Conservation (phyloP, 92 coral and sea anemone species). For the Metridium senile region DNA sequence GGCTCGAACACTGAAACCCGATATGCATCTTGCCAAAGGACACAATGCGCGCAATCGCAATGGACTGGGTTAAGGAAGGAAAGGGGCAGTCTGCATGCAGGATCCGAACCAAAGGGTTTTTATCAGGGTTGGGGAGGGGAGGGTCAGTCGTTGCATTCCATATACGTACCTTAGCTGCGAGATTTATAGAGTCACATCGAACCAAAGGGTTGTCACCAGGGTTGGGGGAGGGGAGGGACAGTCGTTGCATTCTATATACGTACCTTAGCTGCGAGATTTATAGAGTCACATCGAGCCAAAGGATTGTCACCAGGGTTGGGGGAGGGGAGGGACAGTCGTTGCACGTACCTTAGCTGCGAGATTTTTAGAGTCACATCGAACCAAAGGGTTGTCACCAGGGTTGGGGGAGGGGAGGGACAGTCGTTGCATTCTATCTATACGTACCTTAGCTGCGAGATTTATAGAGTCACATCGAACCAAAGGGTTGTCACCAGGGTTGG, state of each 20-base stretch:
- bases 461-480: constrained; percentile 84
- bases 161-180: constrained; percentile 81
- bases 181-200: constrained; percentile 70
- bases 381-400: constrained; percentile 87
- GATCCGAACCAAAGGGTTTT: constrained; percentile 91
- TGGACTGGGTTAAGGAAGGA: constrained; percentile 93
- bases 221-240: constrained; percentile 90
- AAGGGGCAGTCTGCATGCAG: too few species aligned
- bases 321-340: constrained; percentile 88
- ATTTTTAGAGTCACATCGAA: constrained; percentile 73
- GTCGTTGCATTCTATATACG: constrained; percentile 44
- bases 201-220: constrained; percentile 89
- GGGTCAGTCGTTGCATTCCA: constrained; percentile 35
- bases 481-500: constrained; percentile 88
- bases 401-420: constrained; percentile 90
- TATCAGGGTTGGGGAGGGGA: constrained; percentile 89
- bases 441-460: constrained; percentile 70
- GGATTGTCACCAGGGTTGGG: constrained; percentile 90
- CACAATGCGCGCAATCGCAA: too few species aligned
- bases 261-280: constrained; percentile 73
- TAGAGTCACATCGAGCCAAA: too few species aligned
- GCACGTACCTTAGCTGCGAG: constrained; percentile 80
- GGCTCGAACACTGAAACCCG: too few species aligned
- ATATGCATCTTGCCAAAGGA: too few species aligned
- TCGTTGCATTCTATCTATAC: constrained; percentile 80